phyloP scores from a whole-genome alignment of 1,140 invertebrate genomes.

The Parasteatoda tepidariorum region DNA sequence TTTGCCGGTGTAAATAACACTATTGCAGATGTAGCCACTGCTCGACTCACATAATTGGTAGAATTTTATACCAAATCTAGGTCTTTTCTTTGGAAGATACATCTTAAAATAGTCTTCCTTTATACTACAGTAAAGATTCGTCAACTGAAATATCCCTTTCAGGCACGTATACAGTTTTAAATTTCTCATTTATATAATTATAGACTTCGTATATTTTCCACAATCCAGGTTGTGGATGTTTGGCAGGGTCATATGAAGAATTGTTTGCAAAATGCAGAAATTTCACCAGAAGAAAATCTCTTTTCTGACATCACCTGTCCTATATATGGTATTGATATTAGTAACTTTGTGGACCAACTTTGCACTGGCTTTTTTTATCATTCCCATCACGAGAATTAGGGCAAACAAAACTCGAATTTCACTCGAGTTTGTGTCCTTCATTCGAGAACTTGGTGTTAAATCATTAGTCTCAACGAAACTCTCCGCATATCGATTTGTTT shows the following conservation, averaged over 20 bases:
- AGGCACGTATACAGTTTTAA: too few species aligned
- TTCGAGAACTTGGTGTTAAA: background rate
- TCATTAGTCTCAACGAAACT: background rate
- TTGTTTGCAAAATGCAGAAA: background rate
- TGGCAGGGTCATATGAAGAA: background rate
- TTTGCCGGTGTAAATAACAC: background rate
- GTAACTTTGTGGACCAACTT: background rate
- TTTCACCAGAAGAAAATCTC: background rate
- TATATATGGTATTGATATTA: background rate
- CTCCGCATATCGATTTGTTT: slow-evolving; percentile 1
- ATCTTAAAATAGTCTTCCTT: background rate
- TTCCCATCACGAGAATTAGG: background rate
- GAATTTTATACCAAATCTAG: slow-evolving; percentile 1
- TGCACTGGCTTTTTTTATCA: background rate
- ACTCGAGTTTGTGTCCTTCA: background rate
- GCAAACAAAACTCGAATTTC: background rate
- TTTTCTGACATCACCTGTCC: background rate
- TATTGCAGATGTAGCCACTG: too few species aligned
- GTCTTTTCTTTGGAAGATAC: background rate
- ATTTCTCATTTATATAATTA: too few species aligned
- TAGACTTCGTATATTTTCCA: slow-evolving; percentile 4
- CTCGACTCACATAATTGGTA: background rate
- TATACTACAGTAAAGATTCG: background rate
- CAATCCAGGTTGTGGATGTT: background rate
- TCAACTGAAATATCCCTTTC: too few species aligned